Evolutionary conservation across 2,113 vertebrate species (phyloP), one percentile per base, ranked within the genome.

Genomic region (Campylomormyrus numenius): DNA sequence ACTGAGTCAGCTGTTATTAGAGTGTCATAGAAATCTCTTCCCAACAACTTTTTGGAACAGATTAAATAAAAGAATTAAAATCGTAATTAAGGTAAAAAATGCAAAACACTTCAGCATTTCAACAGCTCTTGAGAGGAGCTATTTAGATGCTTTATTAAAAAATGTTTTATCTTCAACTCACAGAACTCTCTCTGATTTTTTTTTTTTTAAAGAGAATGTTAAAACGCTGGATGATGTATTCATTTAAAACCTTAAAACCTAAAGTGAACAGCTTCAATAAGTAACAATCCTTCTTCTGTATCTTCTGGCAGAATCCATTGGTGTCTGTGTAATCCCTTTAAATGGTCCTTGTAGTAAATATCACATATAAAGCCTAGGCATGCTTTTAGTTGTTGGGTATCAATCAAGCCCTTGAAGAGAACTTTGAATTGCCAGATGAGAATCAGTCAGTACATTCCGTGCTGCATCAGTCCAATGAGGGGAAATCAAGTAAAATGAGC

Each of bases 361-460:
- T 48, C 27, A 42, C 80, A 49, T 77, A 87, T 52, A 58, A 88
- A 74, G 24, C 45, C 85, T 87, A 70, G 39, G 66, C 85, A 70
- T 70, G 90, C 90, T 90, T 90, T 90, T 90, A 90, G 88, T 45
- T 53, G 27, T 48, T 49, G 11, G 62, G 88, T 62, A 91, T 91
- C 39, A 91, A 91, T 91, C 90, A 89, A 83, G 62, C 83, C 19
- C 86, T 87, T 50, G 48, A 89, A 62, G 48, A 89, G 48, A 80
- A 89, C 48, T 35, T 27, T 88, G 52, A 89, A 85, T 85, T 89
- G 35, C 77, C 39, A 46, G 39, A 89, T 48, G 21, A 85, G 52
- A 89, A 89, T 89, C 80, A 46, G 85, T 70, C 84, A 27, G 53
- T 50, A 87, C 46, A 74, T 49, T 87, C 21, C 56, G 13, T 21